These are phyloP conservation scores for Argyrosomus japonicus DNA, from an alignment of 2,113 vertebrate genomes.

Conservation along the genomic window DNA sequence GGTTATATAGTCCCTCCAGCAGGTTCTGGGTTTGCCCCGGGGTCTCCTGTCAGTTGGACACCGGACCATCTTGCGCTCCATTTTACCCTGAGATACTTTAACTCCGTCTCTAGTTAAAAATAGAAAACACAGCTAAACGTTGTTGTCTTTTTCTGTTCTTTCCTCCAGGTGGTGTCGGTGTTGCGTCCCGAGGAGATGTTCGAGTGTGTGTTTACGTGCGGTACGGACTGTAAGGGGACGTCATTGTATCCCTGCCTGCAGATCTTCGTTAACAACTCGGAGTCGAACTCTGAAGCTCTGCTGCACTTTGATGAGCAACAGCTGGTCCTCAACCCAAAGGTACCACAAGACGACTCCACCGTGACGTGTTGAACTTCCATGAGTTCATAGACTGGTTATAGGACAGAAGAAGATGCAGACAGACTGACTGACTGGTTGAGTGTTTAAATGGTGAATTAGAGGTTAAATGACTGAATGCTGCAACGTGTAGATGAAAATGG, in stretches of 20 bases:
- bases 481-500: background rate
- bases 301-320: conserved; percentile 94
- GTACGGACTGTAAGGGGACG: conserved; percentile 91
- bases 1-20: too few species aligned
- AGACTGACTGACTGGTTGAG: background rate
- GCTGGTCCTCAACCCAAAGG: conserved; percentile 95
- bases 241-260: conserved; percentile 95
- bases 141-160: background rate
- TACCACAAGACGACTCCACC: conserved; percentile 58
- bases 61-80: too few species aligned
- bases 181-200: conserved; percentile 91
- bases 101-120: too few species aligned
- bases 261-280: conserved; percentile 94
- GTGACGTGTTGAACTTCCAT: background rate
- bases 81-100: too few species aligned
- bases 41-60: too few species aligned
- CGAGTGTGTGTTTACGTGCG: conserved; percentile 94
- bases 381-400: too few species aligned
- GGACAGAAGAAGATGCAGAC: too few species aligned
- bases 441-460: background rate
- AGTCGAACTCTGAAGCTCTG: conserved; percentile 89
- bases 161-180: conserved; percentile 89
- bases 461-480: background rate
- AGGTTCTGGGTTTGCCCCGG: too few species aligned
- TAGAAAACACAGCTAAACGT: too few species aligned